Conservation (phyloP, 2,113 vertebrate genomes). For the Polypterus bichir region DNA sequence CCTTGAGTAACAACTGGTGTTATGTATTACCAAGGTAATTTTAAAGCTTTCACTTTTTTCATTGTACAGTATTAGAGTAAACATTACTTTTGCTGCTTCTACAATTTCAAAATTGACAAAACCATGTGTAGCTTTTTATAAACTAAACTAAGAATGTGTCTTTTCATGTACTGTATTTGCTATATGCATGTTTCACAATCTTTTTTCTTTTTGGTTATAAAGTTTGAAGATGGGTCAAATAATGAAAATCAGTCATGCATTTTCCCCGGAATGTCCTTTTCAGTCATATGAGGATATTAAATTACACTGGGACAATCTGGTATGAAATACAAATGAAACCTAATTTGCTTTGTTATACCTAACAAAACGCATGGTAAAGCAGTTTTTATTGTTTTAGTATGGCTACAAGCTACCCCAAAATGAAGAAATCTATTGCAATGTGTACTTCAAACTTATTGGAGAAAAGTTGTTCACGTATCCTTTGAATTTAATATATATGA, state of each 20-base stretch:
- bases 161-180: no score
- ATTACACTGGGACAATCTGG: constrained; percentile 69
- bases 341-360: constrained; percentile 10
- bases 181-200: not conserved
- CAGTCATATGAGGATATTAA: constrained; percentile 61
- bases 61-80: no score
- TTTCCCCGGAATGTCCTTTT: constrained; percentile 63
- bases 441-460: constrained; percentile 69
- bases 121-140: no score
- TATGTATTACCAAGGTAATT: constrained; percentile 79
- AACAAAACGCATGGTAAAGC: not conserved
- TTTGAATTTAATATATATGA: constrained; percentile 20
- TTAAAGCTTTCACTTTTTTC: no score
- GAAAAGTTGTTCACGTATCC: constrained; percentile 75
- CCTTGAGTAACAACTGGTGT: constrained; percentile 64
- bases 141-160: no score
- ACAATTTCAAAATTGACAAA: no score
- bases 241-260: constrained; percentile 51
- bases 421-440: constrained; percentile 58
- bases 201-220: constrained; percentile 17
- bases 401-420: constrained; percentile 69
- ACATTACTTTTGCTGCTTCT: no score
- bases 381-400: constrained; percentile 51
- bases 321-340: constrained; percentile 27
- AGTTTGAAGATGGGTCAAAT: constrained; percentile 90